These are phyloP conservation scores for Daubentonia madagascariensis DNA, from an alignment of 2,113 vertebrate genomes.

Conservation along the genomic window DNA sequence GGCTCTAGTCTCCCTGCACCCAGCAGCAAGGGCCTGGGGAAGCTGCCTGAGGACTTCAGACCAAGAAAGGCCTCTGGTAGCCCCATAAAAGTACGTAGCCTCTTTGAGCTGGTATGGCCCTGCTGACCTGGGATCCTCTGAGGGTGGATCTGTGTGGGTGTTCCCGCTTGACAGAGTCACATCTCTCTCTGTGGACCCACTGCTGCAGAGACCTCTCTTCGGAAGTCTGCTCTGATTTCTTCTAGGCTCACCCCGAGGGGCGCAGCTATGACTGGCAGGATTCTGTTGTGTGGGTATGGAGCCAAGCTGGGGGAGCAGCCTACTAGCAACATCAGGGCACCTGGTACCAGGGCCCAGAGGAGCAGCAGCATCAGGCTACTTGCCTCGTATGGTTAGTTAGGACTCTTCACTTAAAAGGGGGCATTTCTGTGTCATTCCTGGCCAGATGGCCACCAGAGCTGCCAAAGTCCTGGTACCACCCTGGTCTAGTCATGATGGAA, in stretches of 20 bases:
- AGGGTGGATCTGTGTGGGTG: background rate
- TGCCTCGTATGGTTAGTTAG: background rate
- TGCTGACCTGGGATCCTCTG: background rate
- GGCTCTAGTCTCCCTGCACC: background rate
- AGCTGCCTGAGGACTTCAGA: background rate
- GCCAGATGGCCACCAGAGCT: background rate
- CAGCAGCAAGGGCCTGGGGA: background rate
- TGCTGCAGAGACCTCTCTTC: background rate
- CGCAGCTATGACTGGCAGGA: background rate
- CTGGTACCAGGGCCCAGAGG: background rate
- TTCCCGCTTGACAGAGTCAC: too few relatives aligned
- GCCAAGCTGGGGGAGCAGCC: background rate
- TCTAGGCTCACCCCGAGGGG: background rate
- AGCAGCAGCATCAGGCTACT: background rate
- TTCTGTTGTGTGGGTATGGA: background rate
- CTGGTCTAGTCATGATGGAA: background rate
- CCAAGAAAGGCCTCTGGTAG: background rate
- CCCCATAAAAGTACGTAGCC: accelerated
- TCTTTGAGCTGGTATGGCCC: background rate
- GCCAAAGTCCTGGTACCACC: too few relatives aligned
- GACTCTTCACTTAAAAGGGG: background rate
- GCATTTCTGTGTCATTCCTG: background rate
- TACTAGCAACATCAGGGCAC: background rate
- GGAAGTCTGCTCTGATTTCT: background rate
- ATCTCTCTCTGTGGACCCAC: background rate